A percentile compares a stretch with the other conserved stretches of the same genome.
Conservation (phyloP, 1,140 invertebrate species). For the Leptinotarsa texana region DNA sequence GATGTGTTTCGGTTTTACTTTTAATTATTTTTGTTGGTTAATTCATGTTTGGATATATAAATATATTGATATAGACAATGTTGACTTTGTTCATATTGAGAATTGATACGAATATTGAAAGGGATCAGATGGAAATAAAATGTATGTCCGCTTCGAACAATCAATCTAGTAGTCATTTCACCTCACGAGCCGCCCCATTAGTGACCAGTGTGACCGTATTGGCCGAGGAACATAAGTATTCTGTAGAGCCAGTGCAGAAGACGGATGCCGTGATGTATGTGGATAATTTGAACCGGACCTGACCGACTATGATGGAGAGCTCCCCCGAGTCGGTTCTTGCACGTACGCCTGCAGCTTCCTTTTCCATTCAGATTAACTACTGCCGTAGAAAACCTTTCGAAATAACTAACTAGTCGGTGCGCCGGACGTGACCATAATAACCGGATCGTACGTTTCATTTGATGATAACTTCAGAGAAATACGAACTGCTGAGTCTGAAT, state of each 20-base stretch:
- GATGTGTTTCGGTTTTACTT: too few relatives aligned
- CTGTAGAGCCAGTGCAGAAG: slow-evolving; percentile 20
- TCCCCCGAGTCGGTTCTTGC: slow-evolving; percentile 22
- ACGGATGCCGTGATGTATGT: slow-evolving; percentile 27
- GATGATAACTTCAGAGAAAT: background rate
- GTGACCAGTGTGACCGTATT: too few relatives aligned
- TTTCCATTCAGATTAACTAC: slow-evolving; percentile 23
- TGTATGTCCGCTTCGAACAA: too few relatives aligned
- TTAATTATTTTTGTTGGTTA: too few relatives aligned
- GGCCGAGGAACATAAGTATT: slow-evolving; percentile 13
- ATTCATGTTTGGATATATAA: too few relatives aligned
- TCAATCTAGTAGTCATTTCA: too few relatives aligned
- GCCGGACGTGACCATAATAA: slow-evolving; percentile 15
- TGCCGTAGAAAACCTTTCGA: slow-evolving; percentile 4
- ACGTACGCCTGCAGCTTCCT: slow-evolving; percentile 23
- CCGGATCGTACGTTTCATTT: background rate
- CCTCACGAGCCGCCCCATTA: too few relatives aligned
- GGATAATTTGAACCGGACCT: slow-evolving; percentile 24
- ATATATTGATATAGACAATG: too few relatives aligned
- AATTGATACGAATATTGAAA: too few relatives aligned
- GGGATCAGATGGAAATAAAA: too few relatives aligned
- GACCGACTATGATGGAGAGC: slow-evolving; percentile 23
- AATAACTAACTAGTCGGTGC: slow-evolving; percentile 17
- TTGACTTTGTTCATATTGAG: too few relatives aligned
- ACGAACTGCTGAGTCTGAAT: background rate